These are phyloP conservation scores for Euproctis similis DNA, from an alignment of 2,888 invertebrate genomes.

Conservation along the genomic window DNA sequence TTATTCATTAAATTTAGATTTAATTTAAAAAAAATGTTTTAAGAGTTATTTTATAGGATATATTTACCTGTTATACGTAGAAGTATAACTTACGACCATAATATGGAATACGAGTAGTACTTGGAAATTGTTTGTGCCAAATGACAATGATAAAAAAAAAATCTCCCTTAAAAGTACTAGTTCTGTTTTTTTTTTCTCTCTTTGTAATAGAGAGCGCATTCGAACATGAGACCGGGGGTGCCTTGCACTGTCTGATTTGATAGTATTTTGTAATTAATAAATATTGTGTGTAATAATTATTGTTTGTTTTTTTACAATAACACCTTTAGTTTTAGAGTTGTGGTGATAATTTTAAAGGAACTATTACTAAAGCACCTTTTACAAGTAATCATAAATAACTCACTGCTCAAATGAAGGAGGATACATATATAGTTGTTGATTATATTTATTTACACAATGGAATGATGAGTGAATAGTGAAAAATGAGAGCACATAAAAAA, in stretches of 20 bases:
- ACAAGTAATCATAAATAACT: no score
- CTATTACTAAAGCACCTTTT: background rate
- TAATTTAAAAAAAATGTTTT: slow-evolving; percentile 8
- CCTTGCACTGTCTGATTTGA: slow-evolving; percentile 23
- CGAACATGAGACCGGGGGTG: slow-evolving; percentile 11
- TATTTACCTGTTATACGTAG: no score
- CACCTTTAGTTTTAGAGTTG: slow-evolving; percentile 12
- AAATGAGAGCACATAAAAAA: no score
- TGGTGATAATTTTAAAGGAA: background rate
- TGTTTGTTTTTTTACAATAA: slow-evolving; percentile 23
- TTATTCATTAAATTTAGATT: slow-evolving; percentile 13
- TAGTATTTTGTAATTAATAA: slow-evolving; percentile 33
- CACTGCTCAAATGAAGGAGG: no score
- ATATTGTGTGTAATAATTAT: slow-evolving; percentile 29
- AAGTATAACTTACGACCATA: no score
- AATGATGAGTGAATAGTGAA: no score
- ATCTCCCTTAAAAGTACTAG: slow-evolving; percentile 3
- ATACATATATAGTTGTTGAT: no score
- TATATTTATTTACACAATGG: no score
- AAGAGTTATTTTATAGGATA: slow-evolving; percentile 13
- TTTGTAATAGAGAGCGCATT: slow-evolving; percentile 4
- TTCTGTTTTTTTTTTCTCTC: slow-evolving; percentile 8
- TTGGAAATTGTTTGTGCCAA: slow-evolving; percentile 18
- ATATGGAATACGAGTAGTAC: slow-evolving; percentile 9
- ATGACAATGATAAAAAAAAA: slow-evolving; percentile 6